Evolutionary conservation across 2,888 invertebrate genomes (phyloP).

Genomic region (Spialia ferax): DNA sequence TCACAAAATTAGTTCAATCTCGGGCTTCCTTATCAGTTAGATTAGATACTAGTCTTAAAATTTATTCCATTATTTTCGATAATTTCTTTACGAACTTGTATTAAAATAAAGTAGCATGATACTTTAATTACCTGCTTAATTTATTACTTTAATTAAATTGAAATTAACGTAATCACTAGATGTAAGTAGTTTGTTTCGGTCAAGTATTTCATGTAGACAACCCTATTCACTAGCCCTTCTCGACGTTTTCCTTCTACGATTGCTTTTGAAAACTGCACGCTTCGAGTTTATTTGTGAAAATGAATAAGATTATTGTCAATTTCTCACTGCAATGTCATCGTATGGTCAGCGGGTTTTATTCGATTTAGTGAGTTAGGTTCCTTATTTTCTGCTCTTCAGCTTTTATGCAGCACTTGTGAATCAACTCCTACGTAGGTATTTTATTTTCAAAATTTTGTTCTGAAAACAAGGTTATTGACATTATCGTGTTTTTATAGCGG

Average conservation of each 20-base stretch:
- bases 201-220: slow-evolving; percentile 1
- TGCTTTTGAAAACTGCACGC: slow-evolving; percentile 57
- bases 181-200: neutral
- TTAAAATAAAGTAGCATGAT: too few relatives aligned
- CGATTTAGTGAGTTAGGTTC: slow-evolving; percentile 26
- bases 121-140: too few relatives aligned
- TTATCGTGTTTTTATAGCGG: neutral
- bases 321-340: slow-evolving; percentile 41
- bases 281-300: slow-evolving; percentile 47
- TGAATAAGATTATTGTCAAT: slow-evolving; percentile 46
- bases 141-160: too few relatives aligned
- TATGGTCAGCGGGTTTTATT: slow-evolving; percentile 39
- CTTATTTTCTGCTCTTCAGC: slow-evolving; percentile 2
- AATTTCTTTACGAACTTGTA: too few relatives aligned
- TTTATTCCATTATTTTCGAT: too few relatives aligned
- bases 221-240: slow-evolving; percentile 42
- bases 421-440: neutral
- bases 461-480: neutral
- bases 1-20: too few relatives aligned
- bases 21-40: too few relatives aligned
- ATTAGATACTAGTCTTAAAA: too few relatives aligned
- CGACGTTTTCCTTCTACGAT: slow-evolving; percentile 50
- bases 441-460: neutral
- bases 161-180: too few relatives aligned
- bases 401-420: slow-evolving; percentile 5